Evolutionary conservation across 2,888 invertebrate species (phyloP).

Genomic region (Eilema sororculum): DNA sequence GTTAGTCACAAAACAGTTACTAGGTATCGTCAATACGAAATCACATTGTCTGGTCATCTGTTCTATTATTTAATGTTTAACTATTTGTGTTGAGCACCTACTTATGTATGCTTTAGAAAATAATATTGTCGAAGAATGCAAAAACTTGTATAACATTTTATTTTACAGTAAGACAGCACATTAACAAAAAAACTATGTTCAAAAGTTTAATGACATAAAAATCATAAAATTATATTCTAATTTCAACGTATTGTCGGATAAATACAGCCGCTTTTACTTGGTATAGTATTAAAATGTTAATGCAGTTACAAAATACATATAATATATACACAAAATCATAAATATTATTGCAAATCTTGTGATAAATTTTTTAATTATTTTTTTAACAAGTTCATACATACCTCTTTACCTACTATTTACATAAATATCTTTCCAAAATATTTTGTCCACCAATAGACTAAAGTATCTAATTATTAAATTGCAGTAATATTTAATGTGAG

Average conservation of each 20-base stretch:
- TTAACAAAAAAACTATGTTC: slow-evolving; percentile 30
- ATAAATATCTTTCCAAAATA: slow-evolving; percentile 80
- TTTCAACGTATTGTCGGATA: slow-evolving; percentile 46
- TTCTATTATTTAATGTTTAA: slow-evolving; percentile 34
- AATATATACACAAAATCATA: slow-evolving; percentile 39
- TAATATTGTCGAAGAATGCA: slow-evolving; percentile 30
- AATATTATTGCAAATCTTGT: slow-evolving; percentile 58
- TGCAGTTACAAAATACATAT: slow-evolving; percentile 51
- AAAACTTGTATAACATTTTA: slow-evolving; percentile 28
- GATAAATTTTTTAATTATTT: slow-evolving; percentile 69
- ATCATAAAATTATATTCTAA: slow-evolving; percentile 36
- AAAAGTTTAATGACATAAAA: slow-evolving; percentile 39
- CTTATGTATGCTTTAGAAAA: slow-evolving; percentile 33
- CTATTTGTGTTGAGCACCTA: slow-evolving; percentile 52
- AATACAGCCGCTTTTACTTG: slow-evolving; percentile 37
- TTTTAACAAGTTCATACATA: slow-evolving; percentile 77
- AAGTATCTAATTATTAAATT: slow-evolving; percentile 49
- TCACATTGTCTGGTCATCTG: slow-evolving; percentile 26
- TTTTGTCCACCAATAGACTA: slow-evolving; percentile 65
- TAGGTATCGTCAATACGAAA: slow-evolving; percentile 28
- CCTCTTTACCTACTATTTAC: slow-evolving; percentile 73
- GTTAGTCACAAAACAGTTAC: slow-evolving; percentile 48
- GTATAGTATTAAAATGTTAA: slow-evolving; percentile 38
- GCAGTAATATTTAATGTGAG: slow-evolving; percentile 40
- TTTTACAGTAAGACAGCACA: slow-evolving; percentile 37